Conservation (phyloP, 2,113 vertebrate species). For the Rostratula benghalensis region DNA sequence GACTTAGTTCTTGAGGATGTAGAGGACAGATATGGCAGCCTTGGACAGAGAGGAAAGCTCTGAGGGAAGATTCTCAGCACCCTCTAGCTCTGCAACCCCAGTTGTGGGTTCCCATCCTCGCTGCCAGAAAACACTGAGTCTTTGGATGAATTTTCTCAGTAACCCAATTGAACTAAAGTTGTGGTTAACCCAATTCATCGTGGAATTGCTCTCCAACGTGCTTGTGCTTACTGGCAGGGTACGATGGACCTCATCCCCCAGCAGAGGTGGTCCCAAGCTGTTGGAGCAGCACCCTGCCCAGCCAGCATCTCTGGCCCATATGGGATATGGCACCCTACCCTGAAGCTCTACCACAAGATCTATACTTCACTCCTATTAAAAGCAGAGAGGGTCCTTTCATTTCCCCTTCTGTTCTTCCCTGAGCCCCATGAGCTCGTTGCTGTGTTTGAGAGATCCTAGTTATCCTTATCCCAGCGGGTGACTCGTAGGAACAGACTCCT, state of each 20-base stretch:
- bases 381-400: background rate
- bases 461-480: background rate
- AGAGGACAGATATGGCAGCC: background rate
- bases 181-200: background rate
- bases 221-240: background rate
- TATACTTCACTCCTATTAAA: background rate
- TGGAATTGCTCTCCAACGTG: background rate
- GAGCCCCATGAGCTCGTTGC: background rate
- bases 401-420: background rate
- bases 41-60: background rate
- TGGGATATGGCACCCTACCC: too few relatives aligned
- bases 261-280: background rate
- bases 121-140: background rate
- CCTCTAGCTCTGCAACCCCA: background rate
- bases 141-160: background rate
- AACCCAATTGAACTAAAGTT: background rate
- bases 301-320: background rate
- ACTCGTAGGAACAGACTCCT: background rate
- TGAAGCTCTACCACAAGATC: background rate
- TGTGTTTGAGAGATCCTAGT: background rate
- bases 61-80: background rate
- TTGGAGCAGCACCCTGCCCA: background rate
- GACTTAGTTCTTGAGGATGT: background rate
- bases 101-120: background rate
- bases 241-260: background rate